A percentile compares a stretch with the other conserved stretches of the same genome.
Evolutionary conservation across 2,113 vertebrate species (phyloP).

Genomic region (Brachionichthys hirsutus): DNA sequence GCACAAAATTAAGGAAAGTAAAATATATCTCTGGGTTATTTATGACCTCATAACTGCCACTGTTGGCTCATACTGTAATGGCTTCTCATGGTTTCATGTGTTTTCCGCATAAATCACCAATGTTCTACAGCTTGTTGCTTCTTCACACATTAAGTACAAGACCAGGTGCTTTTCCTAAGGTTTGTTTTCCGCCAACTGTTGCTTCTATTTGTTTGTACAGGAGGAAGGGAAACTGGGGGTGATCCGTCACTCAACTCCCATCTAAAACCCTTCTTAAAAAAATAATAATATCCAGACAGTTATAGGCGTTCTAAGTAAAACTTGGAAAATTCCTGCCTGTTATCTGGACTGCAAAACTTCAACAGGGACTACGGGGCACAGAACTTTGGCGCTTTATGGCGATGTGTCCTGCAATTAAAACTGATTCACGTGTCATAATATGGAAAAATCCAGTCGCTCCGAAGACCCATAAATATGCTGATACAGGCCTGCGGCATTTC

Average conservation of each 20-base stretch:
- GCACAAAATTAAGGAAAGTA: no score
- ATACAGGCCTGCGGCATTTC: slow-evolving; percentile 49
- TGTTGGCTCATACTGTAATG: not conserved
- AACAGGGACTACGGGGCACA: slow-evolving; percentile 35
- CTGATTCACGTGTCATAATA: slow-evolving; percentile 44
- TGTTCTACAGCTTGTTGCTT: slow-evolving; percentile 9
- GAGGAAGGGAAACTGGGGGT: slow-evolving; percentile 13
- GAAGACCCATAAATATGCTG: slow-evolving; percentile 37
- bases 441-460: slow-evolving; percentile 51
- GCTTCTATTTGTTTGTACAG: slow-evolving; percentile 62
- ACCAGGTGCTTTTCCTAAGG: slow-evolving; percentile 52
- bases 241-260: slow-evolving; percentile 13
- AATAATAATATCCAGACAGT: no score
- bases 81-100: not conserved
- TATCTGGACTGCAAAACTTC: slow-evolving; percentile 57
- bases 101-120: slow-evolving; percentile 3
- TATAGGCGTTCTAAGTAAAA: not conserved
- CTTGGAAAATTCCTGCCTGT: not conserved
- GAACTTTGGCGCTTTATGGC: slow-evolving; percentile 31
- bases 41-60: not conserved
- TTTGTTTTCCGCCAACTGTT: slow-evolving; percentile 65
- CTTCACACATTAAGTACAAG: slow-evolving; percentile 25
- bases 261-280: not conserved
- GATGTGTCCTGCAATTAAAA: slow-evolving; percentile 46
- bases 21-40: no score